Evolutionary conservation across 2,888 invertebrate species (phyloP), one percentile per base, ranked within the genome.

Genomic region (Drosophila parthenogenetica): DNA sequence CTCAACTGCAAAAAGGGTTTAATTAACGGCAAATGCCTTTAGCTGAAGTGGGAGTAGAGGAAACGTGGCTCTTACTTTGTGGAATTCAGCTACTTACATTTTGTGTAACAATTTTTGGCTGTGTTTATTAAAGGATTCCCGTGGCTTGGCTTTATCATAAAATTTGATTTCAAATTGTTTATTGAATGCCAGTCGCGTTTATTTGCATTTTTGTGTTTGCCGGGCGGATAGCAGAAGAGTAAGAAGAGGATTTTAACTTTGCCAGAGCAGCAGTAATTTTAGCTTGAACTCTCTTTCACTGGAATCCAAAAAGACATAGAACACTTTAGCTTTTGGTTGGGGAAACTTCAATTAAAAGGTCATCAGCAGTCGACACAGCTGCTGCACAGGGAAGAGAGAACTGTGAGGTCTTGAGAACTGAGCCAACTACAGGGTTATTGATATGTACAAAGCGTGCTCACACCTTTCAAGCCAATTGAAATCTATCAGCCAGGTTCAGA

Each of bases 301-400:
- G 29, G 29, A 29, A 29, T 29, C 8, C 29, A 29, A 29, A 29
- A 29, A 29, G 29, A 29, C 29, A 29, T 29, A 2, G 29, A 29
- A 29, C 64, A 53, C 65, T 73, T 43, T 46, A 22, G 53, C 63
- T 40, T 5, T 43, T 14, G 43, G 40, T 42, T 54, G 77, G 57
- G 53, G 59, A 51, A 63, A 86, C 86, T 89, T 85, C 90, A 91
- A 90, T 91, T 91, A 90, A 89, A 90, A 89, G 87, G 83, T 79
- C 90, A 91, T 90, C 90, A 90, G 66, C 84, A 87, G 87, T 84
- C 83, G 78, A 75, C 85, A 89, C 86, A 86, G 86, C 79, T 89
- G 86, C 73, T 69, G 85, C 60, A 61, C 51, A 51, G 45, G 11
- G 16, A 5, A 19, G n/a, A 29, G 19, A 17, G 11, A 13, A 29